A percentile compares a stretch with the other conserved stretches of the same genome.
Conservation (phyloP, 2,797 vertebrate genomes). For the Arremon brunneinucha region DNA sequence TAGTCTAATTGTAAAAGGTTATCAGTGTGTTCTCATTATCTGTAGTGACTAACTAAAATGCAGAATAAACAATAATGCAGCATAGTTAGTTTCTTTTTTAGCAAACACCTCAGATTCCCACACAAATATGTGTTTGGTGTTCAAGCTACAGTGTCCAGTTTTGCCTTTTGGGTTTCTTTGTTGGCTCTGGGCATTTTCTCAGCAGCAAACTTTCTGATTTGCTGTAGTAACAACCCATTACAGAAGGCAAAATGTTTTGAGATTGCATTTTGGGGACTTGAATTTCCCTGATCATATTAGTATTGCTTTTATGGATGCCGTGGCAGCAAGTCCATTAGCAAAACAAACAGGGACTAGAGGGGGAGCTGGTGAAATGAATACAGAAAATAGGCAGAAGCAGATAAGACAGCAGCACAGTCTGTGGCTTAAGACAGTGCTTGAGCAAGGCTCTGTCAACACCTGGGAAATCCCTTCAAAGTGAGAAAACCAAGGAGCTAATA, state of each 20-base stretch:
- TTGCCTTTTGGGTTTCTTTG: neutral
- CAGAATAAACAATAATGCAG: neutral
- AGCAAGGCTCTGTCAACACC: neutral
- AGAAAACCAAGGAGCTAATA: neutral
- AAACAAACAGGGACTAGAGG: neutral
- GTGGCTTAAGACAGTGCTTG: neutral
- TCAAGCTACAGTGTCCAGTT: neutral
- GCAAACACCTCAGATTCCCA: neutral
- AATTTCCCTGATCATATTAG: constrained; percentile 58
- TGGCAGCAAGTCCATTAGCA: constrained; percentile 26
- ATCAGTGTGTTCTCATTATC: neutral
- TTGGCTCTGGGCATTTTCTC: neutral
- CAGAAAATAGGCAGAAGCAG: neutral
- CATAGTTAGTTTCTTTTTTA: neutral
- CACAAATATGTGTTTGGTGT: neutral
- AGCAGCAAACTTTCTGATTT: neutral
- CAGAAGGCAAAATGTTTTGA: neutral
- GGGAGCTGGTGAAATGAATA: constrained; percentile 6
- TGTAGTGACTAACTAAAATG: neutral
- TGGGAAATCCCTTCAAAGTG: neutral
- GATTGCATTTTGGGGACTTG: constrained; percentile 29
- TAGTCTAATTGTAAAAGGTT: neutral
- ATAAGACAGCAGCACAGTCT: neutral
- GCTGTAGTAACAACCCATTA: neutral
- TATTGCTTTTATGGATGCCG: neutral